phyloP scores from a whole-genome alignment of 2,888 invertebrate genomes.

The Sesia bembeciformis region DNA sequence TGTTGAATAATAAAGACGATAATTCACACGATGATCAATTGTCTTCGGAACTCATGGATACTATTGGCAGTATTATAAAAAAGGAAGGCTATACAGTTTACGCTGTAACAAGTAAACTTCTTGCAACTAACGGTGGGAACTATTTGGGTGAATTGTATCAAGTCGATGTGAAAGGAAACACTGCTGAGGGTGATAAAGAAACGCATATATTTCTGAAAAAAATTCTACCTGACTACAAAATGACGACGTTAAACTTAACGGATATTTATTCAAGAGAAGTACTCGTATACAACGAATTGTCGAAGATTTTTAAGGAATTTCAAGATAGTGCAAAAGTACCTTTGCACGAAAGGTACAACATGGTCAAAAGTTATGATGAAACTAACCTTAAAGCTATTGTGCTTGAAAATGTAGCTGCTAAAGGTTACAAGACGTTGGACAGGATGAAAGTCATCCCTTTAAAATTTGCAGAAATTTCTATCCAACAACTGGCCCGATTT shows the following conservation, averaged over 20 bases:
- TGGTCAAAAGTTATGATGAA: conserved; percentile 15
- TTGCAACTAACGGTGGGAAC: conserved; percentile 23
- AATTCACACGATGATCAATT: too few relatives aligned
- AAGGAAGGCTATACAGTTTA: too few relatives aligned
- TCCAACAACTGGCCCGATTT: conserved; percentile 22
- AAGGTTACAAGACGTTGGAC: conserved; percentile 19
- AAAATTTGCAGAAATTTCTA: conserved; percentile 18
- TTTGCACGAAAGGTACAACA: conserved; percentile 11
- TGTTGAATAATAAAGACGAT: too few relatives aligned
- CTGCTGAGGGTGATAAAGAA: conserved; percentile 24
- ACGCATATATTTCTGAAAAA: conserved; percentile 34
- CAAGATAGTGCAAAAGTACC: conserved; percentile 17
- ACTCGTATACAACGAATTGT: conserved; percentile 25
- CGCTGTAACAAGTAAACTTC: not conserved
- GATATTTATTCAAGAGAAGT: conserved; percentile 24
- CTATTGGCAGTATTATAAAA: too few relatives aligned
- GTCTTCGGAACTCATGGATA: too few relatives aligned
- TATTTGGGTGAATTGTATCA: conserved; percentile 30
- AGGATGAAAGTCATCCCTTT: conserved; percentile 18
- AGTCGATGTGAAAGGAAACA: conserved; percentile 31
- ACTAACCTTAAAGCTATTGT: conserved; percentile 16
- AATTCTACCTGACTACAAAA: conserved; percentile 12
- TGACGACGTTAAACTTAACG: conserved; percentile 16
- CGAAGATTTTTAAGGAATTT: conserved; percentile 15
- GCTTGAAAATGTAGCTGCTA: conserved; percentile 20